Conservation (phyloP, 2,113 vertebrate genomes). For the Eudyptes chrysolophus region DNA sequence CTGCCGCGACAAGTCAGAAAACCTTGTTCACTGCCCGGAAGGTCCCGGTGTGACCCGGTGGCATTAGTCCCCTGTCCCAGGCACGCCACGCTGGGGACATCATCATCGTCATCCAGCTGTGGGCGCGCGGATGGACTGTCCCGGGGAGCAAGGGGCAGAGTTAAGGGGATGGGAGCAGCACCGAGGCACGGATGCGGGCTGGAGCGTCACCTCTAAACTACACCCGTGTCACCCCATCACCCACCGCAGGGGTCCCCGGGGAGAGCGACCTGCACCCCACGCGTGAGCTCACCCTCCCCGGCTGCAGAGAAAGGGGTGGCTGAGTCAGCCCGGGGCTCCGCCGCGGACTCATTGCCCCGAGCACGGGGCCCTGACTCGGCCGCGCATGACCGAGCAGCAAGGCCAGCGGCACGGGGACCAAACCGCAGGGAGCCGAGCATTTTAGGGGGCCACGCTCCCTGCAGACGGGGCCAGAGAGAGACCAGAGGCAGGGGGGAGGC, state of each 20-base stretch:
- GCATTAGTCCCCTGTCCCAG: background rate
- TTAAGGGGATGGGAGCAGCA: fast-evolving
- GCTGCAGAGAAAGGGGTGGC: background rate
- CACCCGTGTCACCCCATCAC: fast-evolving
- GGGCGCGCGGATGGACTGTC: fast-evolving
- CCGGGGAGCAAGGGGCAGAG: background rate
- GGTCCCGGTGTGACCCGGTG: background rate
- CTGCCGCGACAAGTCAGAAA: background rate
- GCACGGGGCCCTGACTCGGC: conserved; percentile 28
- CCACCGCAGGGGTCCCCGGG: fast-evolving
- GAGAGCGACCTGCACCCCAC: fast-evolving
- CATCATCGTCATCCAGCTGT: fast-evolving
- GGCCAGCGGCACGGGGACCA: background rate
- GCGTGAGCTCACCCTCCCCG: fast-evolving
- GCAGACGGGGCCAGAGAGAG: fast-evolving
- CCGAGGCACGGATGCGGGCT: fast-evolving
- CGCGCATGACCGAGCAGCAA: fast-evolving
- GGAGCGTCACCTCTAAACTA: fast-evolving
- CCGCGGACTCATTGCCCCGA: fast-evolving
- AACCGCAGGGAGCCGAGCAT: fast-evolving
- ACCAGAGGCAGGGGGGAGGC: background rate
- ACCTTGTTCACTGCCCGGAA: background rate
- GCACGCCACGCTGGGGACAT: fast-evolving
- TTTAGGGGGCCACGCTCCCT: background rate
- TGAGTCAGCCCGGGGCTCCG: background rate